A percentile compares a stretch with the other conserved stretches of the same genome.
phyloP scores from a whole-genome alignment of 1,140 invertebrate species.

The Caenorhabditis remanei region DNA sequence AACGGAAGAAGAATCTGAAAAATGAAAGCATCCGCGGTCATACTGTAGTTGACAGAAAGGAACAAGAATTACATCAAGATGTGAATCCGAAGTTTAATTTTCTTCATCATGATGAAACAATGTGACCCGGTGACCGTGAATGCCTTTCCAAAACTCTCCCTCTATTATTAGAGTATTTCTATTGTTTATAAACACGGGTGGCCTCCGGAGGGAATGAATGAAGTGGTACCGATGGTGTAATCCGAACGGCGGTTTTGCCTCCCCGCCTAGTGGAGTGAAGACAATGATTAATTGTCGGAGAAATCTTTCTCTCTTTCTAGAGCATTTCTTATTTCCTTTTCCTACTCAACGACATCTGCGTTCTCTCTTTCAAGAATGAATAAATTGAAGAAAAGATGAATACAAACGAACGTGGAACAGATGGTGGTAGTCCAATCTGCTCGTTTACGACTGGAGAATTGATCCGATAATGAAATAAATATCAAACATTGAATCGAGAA shows the following conservation, averaged over 20 bases:
- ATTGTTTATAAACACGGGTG: conserved; percentile 28
- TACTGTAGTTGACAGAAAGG: too few species aligned
- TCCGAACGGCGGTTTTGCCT: conserved; percentile 21
- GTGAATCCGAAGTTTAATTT: not conserved
- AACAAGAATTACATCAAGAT: too few species aligned
- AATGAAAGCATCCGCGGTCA: too few species aligned
- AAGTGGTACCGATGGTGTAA: conserved; percentile 41
- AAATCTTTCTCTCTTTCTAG: not conserved
- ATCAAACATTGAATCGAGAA: not conserved
- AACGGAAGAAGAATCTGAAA: too few species aligned
- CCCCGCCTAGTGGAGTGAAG: not conserved
- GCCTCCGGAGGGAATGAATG: not conserved
- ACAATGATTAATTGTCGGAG: conserved; percentile 47
- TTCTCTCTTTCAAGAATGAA: not conserved
- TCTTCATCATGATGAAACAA: not conserved
- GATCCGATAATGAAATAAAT: not conserved
- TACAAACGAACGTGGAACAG: not conserved
- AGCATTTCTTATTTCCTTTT: not conserved
- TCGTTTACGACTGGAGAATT: not conserved
- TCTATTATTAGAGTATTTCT: not conserved
- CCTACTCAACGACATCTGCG: conserved; percentile 11
- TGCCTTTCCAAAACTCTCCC: not conserved
- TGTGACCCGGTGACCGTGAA: conserved; percentile 36
- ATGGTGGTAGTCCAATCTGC: not conserved
- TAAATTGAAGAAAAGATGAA: not conserved